Percentiles rank a stretch among this genome's conserved stretches.
Evolutionary conservation across 1,140 invertebrate species (phyloP).

Genomic region (Ceratoteleas bidentatus): DNA sequence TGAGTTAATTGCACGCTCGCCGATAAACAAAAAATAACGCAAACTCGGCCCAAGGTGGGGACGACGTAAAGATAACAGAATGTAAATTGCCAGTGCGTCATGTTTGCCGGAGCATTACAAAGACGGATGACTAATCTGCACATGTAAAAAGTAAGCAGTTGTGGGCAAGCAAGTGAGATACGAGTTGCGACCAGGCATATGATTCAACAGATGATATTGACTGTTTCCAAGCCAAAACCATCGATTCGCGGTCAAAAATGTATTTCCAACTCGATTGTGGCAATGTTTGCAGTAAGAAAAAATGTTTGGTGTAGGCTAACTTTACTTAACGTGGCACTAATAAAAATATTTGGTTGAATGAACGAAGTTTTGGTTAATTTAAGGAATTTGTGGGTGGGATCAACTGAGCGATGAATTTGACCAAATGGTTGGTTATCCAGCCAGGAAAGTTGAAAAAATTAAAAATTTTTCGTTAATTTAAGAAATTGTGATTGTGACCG

Average conservation of each 20-base stretch:
- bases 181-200: constrained; percentile 20
- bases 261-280: too few species aligned
- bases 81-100: constrained; percentile 55
- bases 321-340: too few species aligned
- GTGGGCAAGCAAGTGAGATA: not conserved
- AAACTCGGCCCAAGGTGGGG: constrained; percentile 23
- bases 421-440: too few species aligned
- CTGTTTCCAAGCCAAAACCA: constrained; percentile 11
- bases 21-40: constrained; percentile 56
- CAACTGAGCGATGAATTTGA: too few species aligned
- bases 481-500: too few species aligned
- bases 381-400: too few species aligned
- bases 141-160: constrained; percentile 49
- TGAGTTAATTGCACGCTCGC: constrained; percentile 47
- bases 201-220: constrained; percentile 36
- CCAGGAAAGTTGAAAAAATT: too few species aligned
- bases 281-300: too few species aligned
- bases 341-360: too few species aligned
- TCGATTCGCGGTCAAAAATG: not conserved
- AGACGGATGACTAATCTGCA: constrained; percentile 48
- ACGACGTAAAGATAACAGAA: constrained; percentile 57
- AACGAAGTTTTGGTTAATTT: too few species aligned
- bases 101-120: constrained; percentile 60
- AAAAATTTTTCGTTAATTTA: too few species aligned
- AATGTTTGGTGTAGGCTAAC: too few species aligned